Conservation (phyloP, 2,797 vertebrate genomes). For the Mus spretus region DNA sequence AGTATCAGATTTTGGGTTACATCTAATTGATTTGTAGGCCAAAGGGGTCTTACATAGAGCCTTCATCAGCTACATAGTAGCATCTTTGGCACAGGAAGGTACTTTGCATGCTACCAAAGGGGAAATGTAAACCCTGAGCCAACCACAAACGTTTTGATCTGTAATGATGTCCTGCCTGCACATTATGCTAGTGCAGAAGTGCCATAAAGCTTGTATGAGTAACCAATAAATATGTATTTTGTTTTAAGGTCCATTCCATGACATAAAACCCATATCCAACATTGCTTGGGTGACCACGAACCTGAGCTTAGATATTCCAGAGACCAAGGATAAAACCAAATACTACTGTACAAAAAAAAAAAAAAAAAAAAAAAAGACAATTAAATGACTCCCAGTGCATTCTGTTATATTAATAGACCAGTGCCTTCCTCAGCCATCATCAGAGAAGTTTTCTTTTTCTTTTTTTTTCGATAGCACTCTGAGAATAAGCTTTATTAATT, state of each 20-base stretch:
- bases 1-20: background rate
- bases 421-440: background rate
- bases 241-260: background rate
- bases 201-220: background rate
- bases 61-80: background rate
- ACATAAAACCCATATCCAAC: background rate
- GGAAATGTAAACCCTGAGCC: background rate
- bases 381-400: background rate
- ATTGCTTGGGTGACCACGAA: background rate
- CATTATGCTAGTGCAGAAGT: background rate
- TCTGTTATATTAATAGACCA: background rate
- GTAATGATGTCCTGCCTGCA: background rate
- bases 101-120: background rate
- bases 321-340: background rate
- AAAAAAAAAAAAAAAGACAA: background rate
- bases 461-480: too few species aligned
- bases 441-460: too few species aligned
- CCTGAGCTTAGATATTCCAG: background rate
- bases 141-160: background rate
- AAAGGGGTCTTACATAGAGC: background rate
- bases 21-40: background rate
- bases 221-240: background rate
- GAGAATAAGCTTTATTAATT: slow-evolving; percentile 84
- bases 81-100: background rate
- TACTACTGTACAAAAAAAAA: background rate